phyloP scores from a whole-genome alignment of 2,888 invertebrate genomes.

The Deilephila elpenor region DNA sequence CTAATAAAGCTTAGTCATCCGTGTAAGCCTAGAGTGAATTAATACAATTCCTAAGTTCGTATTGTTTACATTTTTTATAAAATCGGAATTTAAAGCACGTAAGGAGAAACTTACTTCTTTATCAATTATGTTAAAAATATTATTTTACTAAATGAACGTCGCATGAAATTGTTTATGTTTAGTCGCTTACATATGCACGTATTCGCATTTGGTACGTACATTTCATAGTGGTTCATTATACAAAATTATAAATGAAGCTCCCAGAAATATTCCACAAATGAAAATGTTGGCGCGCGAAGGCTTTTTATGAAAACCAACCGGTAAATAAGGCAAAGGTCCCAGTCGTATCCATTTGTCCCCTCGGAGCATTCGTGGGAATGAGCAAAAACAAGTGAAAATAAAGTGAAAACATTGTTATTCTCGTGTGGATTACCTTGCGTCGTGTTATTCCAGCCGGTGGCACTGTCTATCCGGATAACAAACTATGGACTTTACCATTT shows the following conservation, averaged over 20 bases:
- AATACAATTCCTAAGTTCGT: too few relatives aligned
- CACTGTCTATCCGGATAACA: conserved; percentile 58
- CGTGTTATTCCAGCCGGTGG: conserved; percentile 61
- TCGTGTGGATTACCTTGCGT: conserved; percentile 73
- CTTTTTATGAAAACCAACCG: conserved; percentile 59
- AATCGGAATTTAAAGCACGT: too few relatives aligned
- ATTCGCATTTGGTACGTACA: conserved; percentile 13
- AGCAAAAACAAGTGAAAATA: conserved; percentile 77
- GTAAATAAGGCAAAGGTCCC: conserved; percentile 70
- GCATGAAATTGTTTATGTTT: background rate
- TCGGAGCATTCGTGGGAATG: conserved; percentile 69
- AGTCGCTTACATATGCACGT: background rate
- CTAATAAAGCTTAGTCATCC: too few relatives aligned
- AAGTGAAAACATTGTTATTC: conserved; percentile 79
- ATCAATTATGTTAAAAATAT: background rate
- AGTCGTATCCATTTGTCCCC: conserved; percentile 67
- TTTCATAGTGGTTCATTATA: conserved; percentile 19
- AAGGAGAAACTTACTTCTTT: too few relatives aligned
- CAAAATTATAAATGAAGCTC: conserved; percentile 29
- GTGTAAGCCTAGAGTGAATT: too few relatives aligned
- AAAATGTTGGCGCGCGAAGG: conserved; percentile 50
- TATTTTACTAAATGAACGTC: background rate
- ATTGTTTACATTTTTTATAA: too few relatives aligned
- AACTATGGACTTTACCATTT: conserved; percentile 60
- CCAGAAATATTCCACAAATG: conserved; percentile 39